Base-by-base conservation (phyloP, 2,113 vertebrate species). In the Felis catus region DNA sequence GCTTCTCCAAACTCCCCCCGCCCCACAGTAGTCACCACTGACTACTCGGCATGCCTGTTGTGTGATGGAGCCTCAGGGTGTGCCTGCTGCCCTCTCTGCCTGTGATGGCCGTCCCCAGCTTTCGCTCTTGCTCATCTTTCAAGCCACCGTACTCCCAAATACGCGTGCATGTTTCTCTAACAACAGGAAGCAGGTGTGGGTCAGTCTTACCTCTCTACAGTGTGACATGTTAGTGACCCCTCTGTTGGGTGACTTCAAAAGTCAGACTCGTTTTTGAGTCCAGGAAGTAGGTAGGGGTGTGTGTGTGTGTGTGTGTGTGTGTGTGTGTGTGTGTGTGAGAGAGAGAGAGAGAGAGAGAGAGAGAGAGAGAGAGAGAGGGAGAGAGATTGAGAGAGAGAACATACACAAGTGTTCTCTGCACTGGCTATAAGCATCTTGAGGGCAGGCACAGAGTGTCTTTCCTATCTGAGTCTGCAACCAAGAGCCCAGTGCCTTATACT, bases 21-120 rank as follows among this genome's bases (percentile, higher is more conserved):
- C 7, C 70, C 36, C 36, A 33, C 1, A 21, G 13, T 1, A 1
- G 9, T 41, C 4, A 2, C 39, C 0, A 1, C 18, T 36, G 2
- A 12, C 16, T 25, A 12, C 19, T 63, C 6, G 0, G n/a, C 29
- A 31, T n/a, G 71, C 41, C 41, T 12, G 0, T 45, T 14, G 0
- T 3, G 11, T 45, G 53, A 29, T 16, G 6, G 13, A 10, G 58
- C 36, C 48, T 63, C 23, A 1, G 48, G 45, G 36, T 27, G 36
- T 29, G 48, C 48, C 0, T 53, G 51, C 31, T 19, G 1, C n/a
- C 13, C 48, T 80, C 0, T 45, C 29, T 70, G 65, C 68, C 31
- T 14, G 25, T 2, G 27, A 15, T n/a, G 27, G 31, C 14, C 16
- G 27, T 25, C 51, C 4, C 18, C 1, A 1, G 3, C 29, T 55